phyloP scores from a whole-genome alignment of 2,797 vertebrate species.

The Phoxinus dragarum region DNA sequence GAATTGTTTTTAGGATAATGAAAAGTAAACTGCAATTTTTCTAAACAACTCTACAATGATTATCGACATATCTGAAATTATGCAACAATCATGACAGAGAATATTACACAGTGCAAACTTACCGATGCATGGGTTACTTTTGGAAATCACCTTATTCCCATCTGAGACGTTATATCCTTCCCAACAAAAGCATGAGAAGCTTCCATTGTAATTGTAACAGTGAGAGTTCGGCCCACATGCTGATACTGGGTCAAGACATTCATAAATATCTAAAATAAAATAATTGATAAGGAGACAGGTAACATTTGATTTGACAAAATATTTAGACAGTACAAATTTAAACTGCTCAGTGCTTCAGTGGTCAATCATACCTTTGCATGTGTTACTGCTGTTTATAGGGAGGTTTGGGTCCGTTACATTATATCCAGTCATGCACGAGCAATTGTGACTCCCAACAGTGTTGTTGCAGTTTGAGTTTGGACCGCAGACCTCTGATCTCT shows the following conservation, averaged over 20 bases:
- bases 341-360: background rate
- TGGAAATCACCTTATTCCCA: background rate
- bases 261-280: constrained; percentile 26
- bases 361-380: too few species aligned
- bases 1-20: too few species aligned
- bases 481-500: too few species aligned
- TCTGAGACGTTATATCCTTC: background rate
- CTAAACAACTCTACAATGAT: background rate
- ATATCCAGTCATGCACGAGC: too few species aligned
- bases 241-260: constrained; percentile 21
- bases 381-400: too few species aligned
- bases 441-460: too few species aligned
- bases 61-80: background rate
- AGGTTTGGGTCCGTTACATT: too few species aligned
- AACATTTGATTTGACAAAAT: too few species aligned
- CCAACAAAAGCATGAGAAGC: constrained; percentile 5
- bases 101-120: background rate
- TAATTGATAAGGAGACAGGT: background rate
- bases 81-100: background rate
- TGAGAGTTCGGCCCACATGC: background rate
- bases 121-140: constrained; percentile 17
- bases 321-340: background rate
- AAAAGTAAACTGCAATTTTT: too few species aligned
- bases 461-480: too few species aligned
- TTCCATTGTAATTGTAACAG: constrained; percentile 26